Evolutionary conservation across 2,888 invertebrate species (phyloP).

Genomic region (Aricia artaxerxes): DNA sequence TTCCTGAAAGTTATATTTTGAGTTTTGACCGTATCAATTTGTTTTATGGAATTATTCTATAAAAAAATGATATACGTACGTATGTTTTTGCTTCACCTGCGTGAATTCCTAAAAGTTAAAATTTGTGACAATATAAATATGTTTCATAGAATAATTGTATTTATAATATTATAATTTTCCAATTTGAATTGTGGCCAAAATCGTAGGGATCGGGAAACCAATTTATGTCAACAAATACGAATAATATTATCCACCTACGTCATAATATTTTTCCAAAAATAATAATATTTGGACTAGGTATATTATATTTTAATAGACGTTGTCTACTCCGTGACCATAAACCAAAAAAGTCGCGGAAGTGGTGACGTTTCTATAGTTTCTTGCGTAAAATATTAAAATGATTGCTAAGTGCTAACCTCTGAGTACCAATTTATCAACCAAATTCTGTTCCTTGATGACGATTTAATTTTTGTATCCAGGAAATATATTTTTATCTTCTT

Average conservation of each 20-base stretch:
- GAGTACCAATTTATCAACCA: neutral
- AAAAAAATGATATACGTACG: too few relatives aligned
- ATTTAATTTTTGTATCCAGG: neutral
- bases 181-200: slow-evolving; percentile 71
- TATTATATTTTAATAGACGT: neutral
- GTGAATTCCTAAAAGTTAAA: too few relatives aligned
- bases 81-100: too few relatives aligned
- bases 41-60: neutral
- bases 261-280: slow-evolving; percentile 54
- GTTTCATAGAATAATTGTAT: neutral
- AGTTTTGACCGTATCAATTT: neutral
- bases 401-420: neutral
- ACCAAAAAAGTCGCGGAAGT: neutral
- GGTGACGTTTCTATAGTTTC: neutral
- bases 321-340: neutral
- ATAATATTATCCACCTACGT: slow-evolving; percentile 55
- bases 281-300: slow-evolving; percentile 42
- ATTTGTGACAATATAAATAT: neutral
- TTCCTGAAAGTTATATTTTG: neutral
- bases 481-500: neutral
- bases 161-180: neutral
- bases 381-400: neutral
- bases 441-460: neutral
- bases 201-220: slow-evolving; percentile 55
- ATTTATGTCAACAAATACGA: slow-evolving; percentile 64